Evolutionary conservation across 2,797 vertebrate species (phyloP), one percentile per base, ranked within the genome.

Genomic region (Pseudomugil tenellus): DNA sequence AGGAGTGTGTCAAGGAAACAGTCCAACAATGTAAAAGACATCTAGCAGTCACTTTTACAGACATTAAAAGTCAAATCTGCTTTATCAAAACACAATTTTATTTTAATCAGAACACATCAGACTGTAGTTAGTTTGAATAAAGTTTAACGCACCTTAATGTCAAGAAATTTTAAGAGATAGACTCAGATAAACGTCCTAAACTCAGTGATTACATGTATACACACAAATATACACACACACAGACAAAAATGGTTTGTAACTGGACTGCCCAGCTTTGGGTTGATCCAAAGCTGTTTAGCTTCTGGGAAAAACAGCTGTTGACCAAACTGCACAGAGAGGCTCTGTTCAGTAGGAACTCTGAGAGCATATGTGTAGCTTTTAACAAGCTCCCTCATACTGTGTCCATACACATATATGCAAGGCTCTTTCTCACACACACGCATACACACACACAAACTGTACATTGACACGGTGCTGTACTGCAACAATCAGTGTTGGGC

Each of bases 261-360:
- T 66, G 49, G 25, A 26, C 49, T 52, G 49, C 49, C 28, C 49
- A 16, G 21, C 49, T 84, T 86, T 82, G 49, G 80, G 79, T 56
- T 55, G 41, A 82, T 83, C 80, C 59, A 70, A 76, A 79, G 77
- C 68, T 67, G 60, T 85, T 73, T 78, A 60, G 79, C 78, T 80
- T 87, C 64, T 74, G 72, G 65, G 56, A 70, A 58, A 32, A 84
- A 82, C 84, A 85, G 86, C 81, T 89, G 86, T 82, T 87, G 76
- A 84, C 76, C 77, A 85, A 83, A 76, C 77, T 71, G 62, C 57
- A 81, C 28, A 83, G 81, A 81, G 72, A 75, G 61, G 37, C 57
- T 75, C 72, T 84, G 82, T 84, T 76, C 70, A 71, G 61, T 70
- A 54, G 70, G 62, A 64, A 75, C 72, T 78, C 58, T 53, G 54